Percentiles rank a stretch among this genome's conserved stretches.
phyloP scores from a whole-genome alignment of 92 coral and sea anemone genomes.

The Paragorgia papillata region DNA sequence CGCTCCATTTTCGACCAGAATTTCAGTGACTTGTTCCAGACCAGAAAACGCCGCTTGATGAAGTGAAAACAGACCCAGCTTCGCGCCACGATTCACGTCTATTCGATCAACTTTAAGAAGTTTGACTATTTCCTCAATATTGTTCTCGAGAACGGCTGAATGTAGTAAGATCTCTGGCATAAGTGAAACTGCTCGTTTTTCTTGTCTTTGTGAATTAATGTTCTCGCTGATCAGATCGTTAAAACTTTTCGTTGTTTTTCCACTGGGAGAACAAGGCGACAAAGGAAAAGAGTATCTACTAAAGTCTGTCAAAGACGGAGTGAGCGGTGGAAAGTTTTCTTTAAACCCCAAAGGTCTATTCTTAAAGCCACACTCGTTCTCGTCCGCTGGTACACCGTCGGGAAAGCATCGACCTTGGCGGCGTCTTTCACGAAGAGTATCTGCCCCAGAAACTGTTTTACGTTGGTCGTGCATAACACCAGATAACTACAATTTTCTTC shows the following conservation, averaged over 20 bases:
- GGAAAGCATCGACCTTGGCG: constrained; percentile 9
- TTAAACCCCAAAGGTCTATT: constrained; percentile 1
- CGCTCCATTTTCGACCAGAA: constrained; percentile 59
- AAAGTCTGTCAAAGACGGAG: constrained; percentile 8
- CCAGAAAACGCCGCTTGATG: constrained; percentile 73
- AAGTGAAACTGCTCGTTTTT: constrained; percentile 30
- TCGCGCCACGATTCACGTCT: constrained; percentile 63
- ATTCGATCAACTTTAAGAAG: constrained; percentile 73
- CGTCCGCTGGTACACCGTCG: background rate
- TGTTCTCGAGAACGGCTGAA: constrained; percentile 59
- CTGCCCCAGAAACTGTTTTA: background rate
- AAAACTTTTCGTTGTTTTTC: constrained; percentile 16
- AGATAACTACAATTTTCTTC: background rate
- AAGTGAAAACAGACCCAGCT: constrained; percentile 67
- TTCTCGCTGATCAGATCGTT: constrained; percentile 21
- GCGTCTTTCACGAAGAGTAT: constrained; percentile 1
- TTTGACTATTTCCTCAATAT: constrained; percentile 67
- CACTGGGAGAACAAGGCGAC: constrained; percentile 26
- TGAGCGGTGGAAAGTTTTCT: constrained; percentile 7
- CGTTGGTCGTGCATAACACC: constrained; percentile 19
- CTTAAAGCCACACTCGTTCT: background rate
- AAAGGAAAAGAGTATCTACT: constrained; percentile 33
- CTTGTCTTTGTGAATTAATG: constrained; percentile 27
- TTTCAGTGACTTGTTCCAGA: constrained; percentile 53
- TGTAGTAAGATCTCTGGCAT: constrained; percentile 72